A percentile compares a stretch with the other conserved stretches of the same genome.
phyloP scores from a whole-genome alignment of 2,113 vertebrate genomes.

The Gasterosteus nipponicus region DNA sequence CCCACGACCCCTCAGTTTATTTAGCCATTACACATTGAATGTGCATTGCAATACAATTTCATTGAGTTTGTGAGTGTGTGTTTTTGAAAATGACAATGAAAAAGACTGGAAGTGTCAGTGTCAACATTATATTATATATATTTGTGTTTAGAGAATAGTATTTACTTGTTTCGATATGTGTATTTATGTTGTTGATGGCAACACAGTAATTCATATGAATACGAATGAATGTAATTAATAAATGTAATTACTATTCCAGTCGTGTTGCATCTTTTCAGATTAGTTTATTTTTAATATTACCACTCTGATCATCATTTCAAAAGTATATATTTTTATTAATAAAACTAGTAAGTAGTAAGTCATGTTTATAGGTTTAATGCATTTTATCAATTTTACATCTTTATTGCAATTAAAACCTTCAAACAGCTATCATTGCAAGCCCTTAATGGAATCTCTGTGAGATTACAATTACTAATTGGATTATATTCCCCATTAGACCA shows the following conservation, averaged over 20 bases:
- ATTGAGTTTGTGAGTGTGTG: background rate
- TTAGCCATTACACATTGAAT: background rate
- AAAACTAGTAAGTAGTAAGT: background rate
- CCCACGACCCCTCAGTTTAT: background rate
- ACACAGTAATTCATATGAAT: background rate
- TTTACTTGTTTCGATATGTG: background rate
- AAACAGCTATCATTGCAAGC: constrained; percentile 23
- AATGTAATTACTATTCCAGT: no score
- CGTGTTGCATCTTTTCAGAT: background rate
- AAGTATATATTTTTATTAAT: background rate
- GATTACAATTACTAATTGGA: constrained; percentile 10
- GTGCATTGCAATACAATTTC: background rate
- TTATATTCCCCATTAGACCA: background rate
- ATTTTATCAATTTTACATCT: constrained; percentile 2
- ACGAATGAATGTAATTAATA: background rate
- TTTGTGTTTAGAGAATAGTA: background rate
- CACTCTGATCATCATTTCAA: constrained; percentile 5
- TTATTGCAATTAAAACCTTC: constrained; percentile 32
- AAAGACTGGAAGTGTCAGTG: background rate
- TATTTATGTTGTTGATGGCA: background rate
- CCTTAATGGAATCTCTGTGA: constrained; percentile 11
- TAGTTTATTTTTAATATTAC: background rate
- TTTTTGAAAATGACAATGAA: background rate
- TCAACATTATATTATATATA: background rate
- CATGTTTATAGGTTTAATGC: constrained; percentile 9